A percentile compares a stretch with the other conserved stretches of the same genome.
These are phyloP conservation scores for Drosophila ezoana DNA, from an alignment of 2,888 invertebrate species.

Conservation along the genomic window DNA sequence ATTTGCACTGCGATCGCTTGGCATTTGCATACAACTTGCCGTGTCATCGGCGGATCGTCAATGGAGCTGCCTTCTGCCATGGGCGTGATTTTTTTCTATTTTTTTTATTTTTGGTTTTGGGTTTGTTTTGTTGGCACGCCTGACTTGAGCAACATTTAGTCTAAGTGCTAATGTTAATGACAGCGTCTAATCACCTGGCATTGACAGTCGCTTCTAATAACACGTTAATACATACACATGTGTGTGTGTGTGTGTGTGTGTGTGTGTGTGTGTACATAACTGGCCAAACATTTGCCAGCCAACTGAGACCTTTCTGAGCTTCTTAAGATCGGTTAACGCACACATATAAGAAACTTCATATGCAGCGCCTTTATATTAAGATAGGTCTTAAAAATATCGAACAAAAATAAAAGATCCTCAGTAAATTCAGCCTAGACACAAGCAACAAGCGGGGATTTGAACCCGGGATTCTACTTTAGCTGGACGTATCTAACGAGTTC, in stretches of 20 bases:
- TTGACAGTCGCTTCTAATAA: constrained; percentile 29
- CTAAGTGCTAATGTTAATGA: constrained; percentile 39
- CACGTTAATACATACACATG: background rate
- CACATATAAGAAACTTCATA: no score
- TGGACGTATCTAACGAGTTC: no score
- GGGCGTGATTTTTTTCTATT: constrained; percentile 23
- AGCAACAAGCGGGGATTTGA: no score
- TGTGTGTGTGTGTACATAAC: background rate
- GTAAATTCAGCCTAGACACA: no score
- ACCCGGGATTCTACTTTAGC: no score
- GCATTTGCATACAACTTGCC: constrained; percentile 49
- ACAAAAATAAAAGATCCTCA: no score
- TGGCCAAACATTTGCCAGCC: background rate
- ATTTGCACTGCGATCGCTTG: constrained; percentile 48
- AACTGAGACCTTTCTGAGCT: no score
- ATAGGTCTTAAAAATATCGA: no score
- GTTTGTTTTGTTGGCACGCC: constrained; percentile 1
- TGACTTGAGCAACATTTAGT: constrained; percentile 20
- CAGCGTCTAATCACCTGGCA: constrained; percentile 46
- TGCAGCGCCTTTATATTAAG: no score
- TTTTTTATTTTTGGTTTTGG: background rate
- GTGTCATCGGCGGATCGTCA: constrained; percentile 26
- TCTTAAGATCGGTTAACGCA: no score
- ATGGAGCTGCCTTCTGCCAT: constrained; percentile 32
- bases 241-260: background rate